These are phyloP conservation scores for Teleogryllus occipitalis DNA, from an alignment of 1,140 invertebrate species.

Conservation along the genomic window DNA sequence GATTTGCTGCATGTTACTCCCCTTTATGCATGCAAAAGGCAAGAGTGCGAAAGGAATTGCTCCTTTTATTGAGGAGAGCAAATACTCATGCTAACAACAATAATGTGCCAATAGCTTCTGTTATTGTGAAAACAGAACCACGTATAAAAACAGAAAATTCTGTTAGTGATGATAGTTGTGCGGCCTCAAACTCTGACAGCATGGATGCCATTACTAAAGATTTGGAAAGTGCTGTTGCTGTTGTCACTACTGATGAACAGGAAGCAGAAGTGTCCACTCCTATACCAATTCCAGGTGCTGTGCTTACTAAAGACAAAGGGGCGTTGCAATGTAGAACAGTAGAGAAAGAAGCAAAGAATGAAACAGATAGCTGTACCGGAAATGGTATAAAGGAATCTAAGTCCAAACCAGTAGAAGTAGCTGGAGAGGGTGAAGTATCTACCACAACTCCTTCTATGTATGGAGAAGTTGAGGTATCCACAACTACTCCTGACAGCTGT, in stretches of 20 bases:
- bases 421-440: slow-evolving; percentile 15
- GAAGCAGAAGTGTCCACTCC: slow-evolving; percentile 22
- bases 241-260: slow-evolving; percentile 42
- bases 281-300: slow-evolving; percentile 20
- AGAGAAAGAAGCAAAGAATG: slow-evolving; percentile 13
- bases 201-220: slow-evolving; percentile 51
- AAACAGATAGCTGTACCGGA: slow-evolving; percentile 19
- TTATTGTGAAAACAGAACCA: neutral
- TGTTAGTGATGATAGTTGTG: neutral
- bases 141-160: neutral
- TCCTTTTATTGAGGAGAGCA: slow-evolving; percentile 54
- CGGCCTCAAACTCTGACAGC: slow-evolving; percentile 27
- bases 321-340: slow-evolving; percentile 12
- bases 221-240: slow-evolving; percentile 47
- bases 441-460: slow-evolving; percentile 13
- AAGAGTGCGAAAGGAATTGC: slow-evolving; percentile 55
- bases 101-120: neutral
- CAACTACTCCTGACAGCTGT: slow-evolving; percentile 15
- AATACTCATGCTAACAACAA: slow-evolving; percentile 30
- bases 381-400: slow-evolving; percentile 25
- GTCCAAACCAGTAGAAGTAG: neutral
- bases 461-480: slow-evolving; percentile 18
- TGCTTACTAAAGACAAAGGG: neutral
- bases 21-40: slow-evolving; percentile 63
- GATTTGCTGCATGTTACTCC: slow-evolving; percentile 57